Evolutionary conservation across 2,888 invertebrate species (phyloP).

Genomic region (Orchestes rusci): DNA sequence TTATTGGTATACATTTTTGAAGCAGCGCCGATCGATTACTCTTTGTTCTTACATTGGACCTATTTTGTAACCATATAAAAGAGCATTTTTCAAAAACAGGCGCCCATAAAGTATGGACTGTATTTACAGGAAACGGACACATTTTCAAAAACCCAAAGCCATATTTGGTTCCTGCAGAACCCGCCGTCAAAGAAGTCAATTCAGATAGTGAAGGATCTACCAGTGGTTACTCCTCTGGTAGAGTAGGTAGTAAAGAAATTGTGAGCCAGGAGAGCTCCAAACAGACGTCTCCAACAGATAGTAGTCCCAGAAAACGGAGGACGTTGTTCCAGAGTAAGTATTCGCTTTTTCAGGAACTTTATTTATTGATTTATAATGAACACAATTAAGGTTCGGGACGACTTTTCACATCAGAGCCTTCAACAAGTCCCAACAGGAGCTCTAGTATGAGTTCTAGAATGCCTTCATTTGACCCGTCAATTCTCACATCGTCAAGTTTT

Average conservation of each 20-base stretch:
- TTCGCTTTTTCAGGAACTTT: slow-evolving; percentile 19
- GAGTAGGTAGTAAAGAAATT: slow-evolving; percentile 36
- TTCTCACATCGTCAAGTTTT: slow-evolving; percentile 41
- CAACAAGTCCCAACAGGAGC: slow-evolving; percentile 36
- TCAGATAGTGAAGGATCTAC: slow-evolving; percentile 54
- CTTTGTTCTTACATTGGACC: too few species aligned
- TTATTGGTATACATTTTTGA: too few species aligned
- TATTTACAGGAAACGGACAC: too few species aligned
- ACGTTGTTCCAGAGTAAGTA: slow-evolving; percentile 33
- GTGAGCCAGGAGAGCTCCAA: slow-evolving; percentile 33
- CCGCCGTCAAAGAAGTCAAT: slow-evolving; percentile 36
- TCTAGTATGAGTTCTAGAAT: slow-evolving; percentile 45
- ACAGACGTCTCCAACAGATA: slow-evolving; percentile 30
- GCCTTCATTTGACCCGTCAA: slow-evolving; percentile 47
- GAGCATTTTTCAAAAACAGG: too few species aligned
- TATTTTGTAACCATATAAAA: too few species aligned
- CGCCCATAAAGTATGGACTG: too few species aligned
- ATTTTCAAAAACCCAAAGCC: too few species aligned
- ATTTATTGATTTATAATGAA: background rate
- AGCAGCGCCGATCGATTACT: too few species aligned
- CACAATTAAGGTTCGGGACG: slow-evolving; percentile 10
- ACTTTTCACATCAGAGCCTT: slow-evolving; percentile 34
- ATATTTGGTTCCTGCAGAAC: slow-evolving; percentile 31
- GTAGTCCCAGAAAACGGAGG: slow-evolving; percentile 25
- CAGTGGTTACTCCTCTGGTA: slow-evolving; percentile 50